Conservation (phyloP, 2,113 vertebrate species). For the Ochotona curzoniae region DNA sequence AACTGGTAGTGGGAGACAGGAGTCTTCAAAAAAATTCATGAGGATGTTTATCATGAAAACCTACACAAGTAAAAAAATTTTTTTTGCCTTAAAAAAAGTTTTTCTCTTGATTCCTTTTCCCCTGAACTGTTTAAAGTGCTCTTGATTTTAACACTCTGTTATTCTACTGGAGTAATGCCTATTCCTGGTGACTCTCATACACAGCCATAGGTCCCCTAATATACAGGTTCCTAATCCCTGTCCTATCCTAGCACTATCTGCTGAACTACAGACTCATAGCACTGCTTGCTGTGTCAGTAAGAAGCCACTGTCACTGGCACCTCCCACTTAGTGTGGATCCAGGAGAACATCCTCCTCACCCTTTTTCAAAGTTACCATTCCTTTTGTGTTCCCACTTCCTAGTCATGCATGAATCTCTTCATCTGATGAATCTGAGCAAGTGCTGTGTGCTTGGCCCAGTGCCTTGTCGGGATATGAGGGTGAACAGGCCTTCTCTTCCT, state of each 20-base stretch:
- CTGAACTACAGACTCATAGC: neutral
- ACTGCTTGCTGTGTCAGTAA: neutral
- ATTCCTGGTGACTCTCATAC: neutral
- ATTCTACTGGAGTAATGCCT: neutral
- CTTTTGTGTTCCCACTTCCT: neutral
- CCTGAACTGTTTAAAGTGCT: no score
- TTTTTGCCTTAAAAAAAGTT: no score
- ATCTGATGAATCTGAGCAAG: neutral
- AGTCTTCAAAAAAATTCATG: no score
- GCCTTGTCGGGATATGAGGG: neutral
- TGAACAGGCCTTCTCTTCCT: neutral
- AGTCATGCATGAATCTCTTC: neutral
- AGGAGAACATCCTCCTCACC: neutral
- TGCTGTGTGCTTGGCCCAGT: neutral
- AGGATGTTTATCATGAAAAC: no score
- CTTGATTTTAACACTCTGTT: neutral
- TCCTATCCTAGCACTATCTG: neutral
- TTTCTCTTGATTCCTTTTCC: no score
- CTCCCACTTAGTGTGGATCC: neutral
- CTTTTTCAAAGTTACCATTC: neutral
- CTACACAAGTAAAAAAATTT: no score
- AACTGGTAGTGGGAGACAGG: no score
- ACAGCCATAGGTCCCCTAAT: neutral
- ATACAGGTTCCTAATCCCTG: neutral
- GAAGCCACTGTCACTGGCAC: neutral